These are phyloP conservation scores for Urocolius indicus DNA, from an alignment of 2,113 vertebrate genomes.

Conservation along the genomic window DNA sequence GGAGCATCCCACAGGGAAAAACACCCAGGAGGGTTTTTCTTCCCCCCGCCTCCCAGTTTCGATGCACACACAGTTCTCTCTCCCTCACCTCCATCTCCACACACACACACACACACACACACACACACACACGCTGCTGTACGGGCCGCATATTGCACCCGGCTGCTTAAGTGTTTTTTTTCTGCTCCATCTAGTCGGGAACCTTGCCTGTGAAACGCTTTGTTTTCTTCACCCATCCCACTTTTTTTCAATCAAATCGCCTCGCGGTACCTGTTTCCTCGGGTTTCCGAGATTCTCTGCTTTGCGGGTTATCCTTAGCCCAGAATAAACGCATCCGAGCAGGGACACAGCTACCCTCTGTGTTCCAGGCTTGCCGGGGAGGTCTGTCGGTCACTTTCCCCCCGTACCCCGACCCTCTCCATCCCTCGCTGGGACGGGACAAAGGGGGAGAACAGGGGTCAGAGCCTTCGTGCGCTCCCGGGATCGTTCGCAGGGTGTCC, in stretches of 20 bases:
- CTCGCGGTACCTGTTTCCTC: neutral
- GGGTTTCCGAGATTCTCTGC: neutral
- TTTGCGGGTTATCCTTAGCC: neutral
- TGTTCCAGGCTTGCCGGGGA: neutral
- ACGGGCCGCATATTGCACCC: neutral
- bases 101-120: neutral
- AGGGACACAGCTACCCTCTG: neutral
- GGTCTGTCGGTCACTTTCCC: no score
- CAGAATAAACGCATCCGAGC: neutral
- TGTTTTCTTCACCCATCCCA: neutral
- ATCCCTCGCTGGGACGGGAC: no score
- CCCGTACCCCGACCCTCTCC: neutral
- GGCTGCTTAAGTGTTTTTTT: neutral
- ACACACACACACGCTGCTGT: neutral
- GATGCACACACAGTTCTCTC: neutral
- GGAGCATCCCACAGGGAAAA: neutral
- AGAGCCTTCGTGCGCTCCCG: neutral
- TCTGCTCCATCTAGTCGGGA: neutral
- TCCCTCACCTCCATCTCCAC: no score
- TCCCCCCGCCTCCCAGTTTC: fast-evolving
- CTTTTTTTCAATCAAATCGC: neutral
- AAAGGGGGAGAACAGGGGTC: neutral
- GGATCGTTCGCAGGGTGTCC: constrained; percentile 63
- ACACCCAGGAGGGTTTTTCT: neutral
- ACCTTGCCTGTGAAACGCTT: neutral